Evolutionary conservation across 2,113 vertebrate genomes (phyloP).

Genomic region (Potamarius usumacintae): DNA sequence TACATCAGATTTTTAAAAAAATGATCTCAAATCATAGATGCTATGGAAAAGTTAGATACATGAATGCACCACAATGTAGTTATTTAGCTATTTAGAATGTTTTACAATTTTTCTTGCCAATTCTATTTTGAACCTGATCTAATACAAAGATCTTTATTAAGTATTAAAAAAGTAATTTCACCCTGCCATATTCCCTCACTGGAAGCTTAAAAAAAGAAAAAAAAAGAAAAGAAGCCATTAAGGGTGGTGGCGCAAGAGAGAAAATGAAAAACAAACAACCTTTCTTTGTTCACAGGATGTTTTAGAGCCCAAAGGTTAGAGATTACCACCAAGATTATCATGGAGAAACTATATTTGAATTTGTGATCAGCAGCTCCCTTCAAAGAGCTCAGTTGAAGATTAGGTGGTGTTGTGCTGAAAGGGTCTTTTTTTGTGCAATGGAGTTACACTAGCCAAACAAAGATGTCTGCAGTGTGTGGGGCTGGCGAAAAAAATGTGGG

Average conservation of each 20-base stretch:
- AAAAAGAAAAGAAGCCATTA: conserved; percentile 41
- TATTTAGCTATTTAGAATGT: not conserved
- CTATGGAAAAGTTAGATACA: not conserved
- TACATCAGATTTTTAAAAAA: not conserved
- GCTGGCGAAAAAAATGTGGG: conserved; percentile 82
- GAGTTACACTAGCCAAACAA: conserved; percentile 92
- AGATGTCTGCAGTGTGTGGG: conserved; percentile 91
- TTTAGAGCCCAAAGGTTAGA: conserved; percentile 74
- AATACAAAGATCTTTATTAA: not conserved
- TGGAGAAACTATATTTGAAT: conserved; percentile 88
- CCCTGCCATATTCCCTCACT: conserved; percentile 19
- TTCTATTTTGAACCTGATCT: not conserved
- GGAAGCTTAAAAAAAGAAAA: conserved; percentile 48
- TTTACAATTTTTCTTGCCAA: not conserved
- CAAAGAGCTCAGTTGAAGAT: conserved; percentile 79
- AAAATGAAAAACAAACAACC: conserved; percentile 80
- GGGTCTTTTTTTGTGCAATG: conserved; percentile 76
- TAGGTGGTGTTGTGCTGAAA: conserved; percentile 88
- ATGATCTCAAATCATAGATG: not conserved
- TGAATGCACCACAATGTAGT: not conserved
- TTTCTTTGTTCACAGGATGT: conserved; percentile 77
- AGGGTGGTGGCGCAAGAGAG: conserved; percentile 53
- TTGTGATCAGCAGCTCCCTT: conserved; percentile 82
- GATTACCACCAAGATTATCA: conserved; percentile 89
- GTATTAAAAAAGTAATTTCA: not conserved